These are phyloP conservation scores for Drosophila ambigua DNA, from an alignment of 1,140 invertebrate species.

Conservation along the genomic window DNA sequence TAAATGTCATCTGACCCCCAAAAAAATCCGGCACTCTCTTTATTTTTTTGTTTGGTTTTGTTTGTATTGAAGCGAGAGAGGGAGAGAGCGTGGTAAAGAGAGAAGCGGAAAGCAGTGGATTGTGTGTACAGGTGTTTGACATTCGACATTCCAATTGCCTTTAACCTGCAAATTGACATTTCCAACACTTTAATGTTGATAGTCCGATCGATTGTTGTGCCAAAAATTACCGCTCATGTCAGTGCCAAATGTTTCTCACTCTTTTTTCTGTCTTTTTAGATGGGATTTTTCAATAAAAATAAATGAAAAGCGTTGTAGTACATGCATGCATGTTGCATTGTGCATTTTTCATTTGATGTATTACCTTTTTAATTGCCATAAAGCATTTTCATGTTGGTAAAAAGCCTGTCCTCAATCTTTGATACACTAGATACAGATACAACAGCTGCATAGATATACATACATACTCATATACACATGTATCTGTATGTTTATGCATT, in stretches of 20 bases:
- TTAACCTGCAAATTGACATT: slow-evolving; percentile 78
- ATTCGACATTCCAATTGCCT: slow-evolving; percentile 75
- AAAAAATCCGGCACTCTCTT: slow-evolving; percentile 7
- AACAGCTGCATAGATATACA: slow-evolving; percentile 12
- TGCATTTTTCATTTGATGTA: slow-evolving; percentile 68
- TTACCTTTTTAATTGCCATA: slow-evolving; percentile 78
- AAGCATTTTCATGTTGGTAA: slow-evolving; percentile 77
- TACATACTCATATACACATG: background rate
- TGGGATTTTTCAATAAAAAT: slow-evolving; percentile 3
- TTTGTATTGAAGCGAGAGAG: slow-evolving; percentile 1
- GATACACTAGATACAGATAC: background rate
- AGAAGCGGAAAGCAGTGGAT: background rate
- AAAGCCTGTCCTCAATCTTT: slow-evolving; percentile 44
- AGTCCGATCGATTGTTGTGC: slow-evolving; percentile 28
- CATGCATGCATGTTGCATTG: slow-evolving; percentile 19
- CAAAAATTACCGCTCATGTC: slow-evolving; percentile 34
- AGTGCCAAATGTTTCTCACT: slow-evolving; percentile 37
- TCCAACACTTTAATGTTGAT: slow-evolving; percentile 3
- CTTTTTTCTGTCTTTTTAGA: slow-evolving; percentile 2
- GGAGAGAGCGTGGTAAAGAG: background rate
- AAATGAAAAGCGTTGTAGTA: slow-evolving; percentile 22
- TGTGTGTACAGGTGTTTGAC: slow-evolving; percentile 60
- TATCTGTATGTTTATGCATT: slow-evolving; percentile 65
- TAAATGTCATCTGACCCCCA: slow-evolving; percentile 49
- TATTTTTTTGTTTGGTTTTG: slow-evolving; percentile 13